phyloP scores from a whole-genome alignment of 1,140 invertebrate species.

The Vanessa tameamea region DNA sequence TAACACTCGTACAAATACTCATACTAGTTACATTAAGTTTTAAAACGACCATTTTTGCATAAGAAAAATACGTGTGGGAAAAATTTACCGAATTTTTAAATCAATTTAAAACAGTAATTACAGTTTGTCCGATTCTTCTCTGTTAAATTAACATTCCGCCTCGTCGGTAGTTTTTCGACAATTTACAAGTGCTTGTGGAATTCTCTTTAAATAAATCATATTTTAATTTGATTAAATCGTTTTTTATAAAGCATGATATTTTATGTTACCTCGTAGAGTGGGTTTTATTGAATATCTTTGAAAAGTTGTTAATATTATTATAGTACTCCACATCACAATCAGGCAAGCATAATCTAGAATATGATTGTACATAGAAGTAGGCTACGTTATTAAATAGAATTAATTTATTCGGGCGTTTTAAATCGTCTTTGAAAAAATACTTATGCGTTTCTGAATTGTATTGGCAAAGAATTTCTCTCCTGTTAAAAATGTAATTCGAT shows the following conservation, averaged over 20 bases:
- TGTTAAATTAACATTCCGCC: background rate
- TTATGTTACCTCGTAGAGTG: background rate
- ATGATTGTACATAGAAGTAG: no score
- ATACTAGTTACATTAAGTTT: background rate
- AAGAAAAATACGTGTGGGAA: background rate
- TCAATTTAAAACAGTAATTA: constrained; percentile 13
- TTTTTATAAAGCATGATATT: background rate
- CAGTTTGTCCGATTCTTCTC: constrained; percentile 2
- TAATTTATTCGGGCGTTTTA: no score
- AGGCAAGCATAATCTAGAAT: no score
- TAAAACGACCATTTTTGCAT: background rate
- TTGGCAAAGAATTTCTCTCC: no score
- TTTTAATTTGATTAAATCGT: background rate
- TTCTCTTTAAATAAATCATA: constrained; percentile 8
- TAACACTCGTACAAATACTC: background rate
- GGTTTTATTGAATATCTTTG: no score
- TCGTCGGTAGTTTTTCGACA: constrained; percentile 14
- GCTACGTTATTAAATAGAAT: no score
- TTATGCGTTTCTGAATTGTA: no score
- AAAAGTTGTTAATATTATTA: no score
- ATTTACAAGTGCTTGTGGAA: constrained; percentile 2
- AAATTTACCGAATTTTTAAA: background rate
- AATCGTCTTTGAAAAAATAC: no score
- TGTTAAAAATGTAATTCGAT: no score
- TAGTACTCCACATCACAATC: no score